A percentile compares a stretch with the other conserved stretches of the same genome.
These are phyloP conservation scores for Microhierax caerulescens DNA, from an alignment of 2,797 vertebrate species.

Conservation along the genomic window DNA sequence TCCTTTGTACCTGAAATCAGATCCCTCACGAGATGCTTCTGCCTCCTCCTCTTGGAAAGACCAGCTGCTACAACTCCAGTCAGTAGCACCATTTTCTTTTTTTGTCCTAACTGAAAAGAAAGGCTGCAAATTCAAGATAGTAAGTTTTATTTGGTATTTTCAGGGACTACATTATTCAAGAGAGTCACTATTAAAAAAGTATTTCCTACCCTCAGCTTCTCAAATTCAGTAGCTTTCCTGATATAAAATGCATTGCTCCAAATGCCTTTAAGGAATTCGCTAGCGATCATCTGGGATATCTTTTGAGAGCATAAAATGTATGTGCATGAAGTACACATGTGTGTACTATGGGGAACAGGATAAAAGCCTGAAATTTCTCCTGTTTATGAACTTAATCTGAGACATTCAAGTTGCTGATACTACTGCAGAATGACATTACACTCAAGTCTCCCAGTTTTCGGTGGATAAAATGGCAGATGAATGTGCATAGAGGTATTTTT, in stretches of 20 bases:
- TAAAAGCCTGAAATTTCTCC: background rate
- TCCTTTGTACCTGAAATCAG: background rate
- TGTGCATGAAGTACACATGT: background rate
- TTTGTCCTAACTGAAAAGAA: background rate
- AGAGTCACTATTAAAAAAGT: background rate
- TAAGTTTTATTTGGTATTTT: background rate
- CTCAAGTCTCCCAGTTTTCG: background rate
- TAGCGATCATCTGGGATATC: background rate
- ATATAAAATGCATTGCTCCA: background rate
- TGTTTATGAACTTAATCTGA: background rate
- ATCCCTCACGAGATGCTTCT: background rate
- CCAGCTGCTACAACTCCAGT: background rate
- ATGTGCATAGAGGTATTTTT: background rate
- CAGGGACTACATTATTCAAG: background rate
- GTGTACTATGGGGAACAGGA: background rate
- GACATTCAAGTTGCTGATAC: accelerated
- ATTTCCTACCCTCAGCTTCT: background rate
- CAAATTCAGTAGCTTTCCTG: background rate
- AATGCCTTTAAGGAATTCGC: background rate
- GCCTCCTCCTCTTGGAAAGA: background rate
- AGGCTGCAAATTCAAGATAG: background rate
- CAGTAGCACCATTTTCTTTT: background rate
- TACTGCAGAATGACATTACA: background rate
- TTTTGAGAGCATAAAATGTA: background rate
- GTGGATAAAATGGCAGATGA: background rate